Evolutionary conservation across 2,113 vertebrate species (phyloP).

Genomic region (Myotis davidii): DNA sequence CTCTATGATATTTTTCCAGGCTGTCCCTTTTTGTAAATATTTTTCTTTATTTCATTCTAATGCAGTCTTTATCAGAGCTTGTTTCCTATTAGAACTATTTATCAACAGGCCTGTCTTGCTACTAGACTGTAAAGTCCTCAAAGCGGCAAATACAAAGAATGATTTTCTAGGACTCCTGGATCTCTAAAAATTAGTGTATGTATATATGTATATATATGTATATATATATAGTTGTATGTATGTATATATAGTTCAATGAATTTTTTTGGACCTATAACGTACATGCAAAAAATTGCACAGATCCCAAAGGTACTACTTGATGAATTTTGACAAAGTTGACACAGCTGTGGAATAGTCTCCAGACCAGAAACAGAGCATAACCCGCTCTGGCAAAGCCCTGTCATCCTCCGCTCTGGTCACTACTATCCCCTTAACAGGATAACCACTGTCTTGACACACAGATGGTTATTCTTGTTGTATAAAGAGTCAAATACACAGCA

Average conservation of each 20-base stretch:
- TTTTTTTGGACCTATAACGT: neutral
- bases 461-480: neutral
- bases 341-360: neutral
- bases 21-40: neutral
- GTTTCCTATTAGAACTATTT: neutral
- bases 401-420: neutral
- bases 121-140: neutral
- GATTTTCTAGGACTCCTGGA: neutral
- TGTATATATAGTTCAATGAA: neutral
- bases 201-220: no score
- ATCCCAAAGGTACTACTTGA: neutral
- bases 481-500: neutral
- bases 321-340: neutral
- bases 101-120: neutral
- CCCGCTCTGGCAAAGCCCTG: no score
- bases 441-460: neutral
- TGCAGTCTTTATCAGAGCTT: neutral
- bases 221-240: no score
- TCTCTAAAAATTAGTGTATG: constrained; percentile 39
- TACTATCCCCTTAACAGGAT: neutral
- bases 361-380: neutral
- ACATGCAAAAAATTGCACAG: neutral
- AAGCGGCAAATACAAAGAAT: neutral
- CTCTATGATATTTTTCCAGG: neutral
- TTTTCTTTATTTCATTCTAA: constrained; percentile 28